A percentile compares a stretch with the other conserved stretches of the same genome.
Evolutionary conservation across 2,888 invertebrate species (phyloP).

Genomic region (Macrosoma leucophasiata): DNA sequence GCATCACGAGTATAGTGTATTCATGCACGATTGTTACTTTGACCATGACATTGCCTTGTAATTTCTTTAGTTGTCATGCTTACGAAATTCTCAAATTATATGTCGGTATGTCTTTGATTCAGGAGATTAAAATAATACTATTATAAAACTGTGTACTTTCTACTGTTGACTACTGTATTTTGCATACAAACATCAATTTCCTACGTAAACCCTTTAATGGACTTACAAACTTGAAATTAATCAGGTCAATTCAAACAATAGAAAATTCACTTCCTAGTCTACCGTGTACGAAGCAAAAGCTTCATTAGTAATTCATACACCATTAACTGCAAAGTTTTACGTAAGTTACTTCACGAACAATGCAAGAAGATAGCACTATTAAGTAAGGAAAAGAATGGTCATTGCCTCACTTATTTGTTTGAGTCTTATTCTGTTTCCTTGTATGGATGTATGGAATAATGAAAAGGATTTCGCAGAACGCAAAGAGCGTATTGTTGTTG

Average conservation of each 20-base stretch:
- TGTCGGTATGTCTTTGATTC: no score
- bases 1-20: conserved; percentile 60
- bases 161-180: no score
- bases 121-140: no score
- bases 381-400: conserved; percentile 59
- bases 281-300: conserved; percentile 37
- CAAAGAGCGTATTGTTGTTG: conserved; percentile 41
- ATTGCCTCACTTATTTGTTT: conserved; percentile 66
- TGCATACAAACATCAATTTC: no score
- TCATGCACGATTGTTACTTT: conserved; percentile 46
- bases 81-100: conserved; percentile 33
- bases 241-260: conserved; percentile 46
- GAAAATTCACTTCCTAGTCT: conserved; percentile 55
- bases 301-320: conserved; percentile 62
- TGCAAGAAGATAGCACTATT: conserved; percentile 62
- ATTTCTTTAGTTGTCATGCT: conserved; percentile 43
- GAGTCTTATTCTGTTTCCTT: conserved; percentile 47
- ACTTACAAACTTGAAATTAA: conserved; percentile 24
- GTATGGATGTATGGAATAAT: no score
- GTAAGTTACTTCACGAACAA: conserved; percentile 59
- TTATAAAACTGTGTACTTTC: no score
- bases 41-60: conserved; percentile 65
- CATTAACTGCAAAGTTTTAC: conserved; percentile 58
- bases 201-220: conserved; percentile 17
- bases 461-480: conserved; percentile 50